Base-by-base conservation (phyloP, 2,888 invertebrate species). In the Drosophila lutescens region DNA sequence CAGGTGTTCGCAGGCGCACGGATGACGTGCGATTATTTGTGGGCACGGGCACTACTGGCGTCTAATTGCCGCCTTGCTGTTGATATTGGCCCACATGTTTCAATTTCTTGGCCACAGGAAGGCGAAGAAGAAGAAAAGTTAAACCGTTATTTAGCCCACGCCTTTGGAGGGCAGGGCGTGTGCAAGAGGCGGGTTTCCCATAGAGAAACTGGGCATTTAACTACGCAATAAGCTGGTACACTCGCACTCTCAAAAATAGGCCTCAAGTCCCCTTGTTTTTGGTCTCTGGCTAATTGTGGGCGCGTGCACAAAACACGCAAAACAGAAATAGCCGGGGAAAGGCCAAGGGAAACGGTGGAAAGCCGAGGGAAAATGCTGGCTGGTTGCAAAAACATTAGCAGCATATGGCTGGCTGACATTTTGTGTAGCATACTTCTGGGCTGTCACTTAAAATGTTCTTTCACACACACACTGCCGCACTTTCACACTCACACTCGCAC, bases 341-440 rank as follows among this genome's bases (percentile, higher is more conserved):
- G 49, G 60, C 17, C 47, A 62, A 34, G 36, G 43, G 36, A 36
- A 43, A 41, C 40, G 49, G 61, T 30, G 44, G 15, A 30, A 60
- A 30, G 12, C n/a, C 26, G 36, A 44, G 60, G 49, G 17, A 49
- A 47, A 34, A 40, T 26, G 26, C 9, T 26, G 26, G 9, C 40
- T 26, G 15, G 36, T n/a, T 13, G 47, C 60, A 15, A 43, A 41
- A 40, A 26, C 51, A 47, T 41, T 41, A 30, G 17, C 67, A 55
- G 79, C 83, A 83, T 83, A 83, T 83, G 86, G 83, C 84, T 71
- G 59, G 83, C 79, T 71, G 59, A 58, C 57, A 67, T 60, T 73
- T 69, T 30, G 36, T 62, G 55, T 66, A 72, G 76, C 78, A 80
- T 66, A 66, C 69, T 76, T 60, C 47, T 57, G 7, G 66, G 67